phyloP scores from a whole-genome alignment of 2,797 vertebrate species.

The Acrocephalus scirpaceus region DNA sequence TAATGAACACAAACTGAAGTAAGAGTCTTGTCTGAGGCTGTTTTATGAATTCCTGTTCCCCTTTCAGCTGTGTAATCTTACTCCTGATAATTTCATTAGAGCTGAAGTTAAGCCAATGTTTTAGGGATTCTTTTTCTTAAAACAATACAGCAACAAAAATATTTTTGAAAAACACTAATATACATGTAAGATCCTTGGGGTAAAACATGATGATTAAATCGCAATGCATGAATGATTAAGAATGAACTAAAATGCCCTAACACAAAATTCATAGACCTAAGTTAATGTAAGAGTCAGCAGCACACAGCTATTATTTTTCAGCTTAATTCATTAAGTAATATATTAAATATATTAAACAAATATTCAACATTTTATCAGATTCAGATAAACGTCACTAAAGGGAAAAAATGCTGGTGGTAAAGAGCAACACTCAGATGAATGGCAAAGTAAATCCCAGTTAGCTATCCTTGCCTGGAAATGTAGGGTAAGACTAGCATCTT shows the following conservation, averaged over 20 bases:
- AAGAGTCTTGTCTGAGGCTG: background rate
- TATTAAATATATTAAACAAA: background rate
- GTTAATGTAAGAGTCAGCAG: background rate
- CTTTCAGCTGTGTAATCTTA: background rate
- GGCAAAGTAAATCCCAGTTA: background rate
- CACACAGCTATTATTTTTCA: background rate
- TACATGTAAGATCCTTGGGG: background rate
- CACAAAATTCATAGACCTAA: background rate
- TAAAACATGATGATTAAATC: conserved; percentile 22
- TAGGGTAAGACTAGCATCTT: background rate
- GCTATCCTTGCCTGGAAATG: background rate
- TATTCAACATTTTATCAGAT: background rate
- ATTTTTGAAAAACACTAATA: background rate
- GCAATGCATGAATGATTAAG: background rate
- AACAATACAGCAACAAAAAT: background rate
- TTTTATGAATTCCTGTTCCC: background rate
- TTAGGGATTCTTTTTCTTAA: background rate
- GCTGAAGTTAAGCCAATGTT: background rate
- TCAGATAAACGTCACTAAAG: background rate
- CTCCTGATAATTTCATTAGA: background rate
- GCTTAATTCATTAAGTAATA: background rate
- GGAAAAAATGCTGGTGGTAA: background rate
- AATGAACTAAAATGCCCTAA: conserved; percentile 32
- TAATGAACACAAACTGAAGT: background rate
- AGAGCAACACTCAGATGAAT: background rate